These are phyloP conservation scores for Melanostigma gelatinosum DNA, from an alignment of 2,113 vertebrate species.

Conservation along the genomic window DNA sequence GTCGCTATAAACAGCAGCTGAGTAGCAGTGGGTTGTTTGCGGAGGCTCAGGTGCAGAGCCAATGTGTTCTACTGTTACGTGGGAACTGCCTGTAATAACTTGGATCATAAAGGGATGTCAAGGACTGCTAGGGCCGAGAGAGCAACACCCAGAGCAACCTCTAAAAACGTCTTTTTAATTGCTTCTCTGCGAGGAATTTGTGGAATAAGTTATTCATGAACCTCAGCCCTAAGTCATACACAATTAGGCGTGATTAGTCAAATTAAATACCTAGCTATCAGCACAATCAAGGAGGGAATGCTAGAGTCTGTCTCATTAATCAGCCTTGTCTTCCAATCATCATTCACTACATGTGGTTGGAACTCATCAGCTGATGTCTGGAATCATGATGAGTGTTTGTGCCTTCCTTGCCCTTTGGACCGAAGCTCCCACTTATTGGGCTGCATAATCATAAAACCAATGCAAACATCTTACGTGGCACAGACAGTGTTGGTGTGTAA, in stretches of 20 bases:
- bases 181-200: constrained; percentile 57
- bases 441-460: constrained; percentile 10
- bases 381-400: constrained; percentile 30
- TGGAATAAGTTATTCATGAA: constrained; percentile 72
- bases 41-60: constrained; percentile 57
- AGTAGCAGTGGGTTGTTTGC: constrained; percentile 45
- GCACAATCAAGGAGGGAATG: constrained; percentile 47
- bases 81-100: constrained; percentile 37
- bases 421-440: not conserved
- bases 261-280: constrained; percentile 65
- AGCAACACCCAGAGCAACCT: constrained; percentile 30
- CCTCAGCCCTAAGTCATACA: constrained; percentile 55
- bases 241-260: constrained; percentile 72
- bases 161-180: constrained; percentile 42
- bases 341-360: constrained; percentile 45
- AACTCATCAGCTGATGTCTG: constrained; percentile 35
- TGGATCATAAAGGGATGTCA: constrained; percentile 36
- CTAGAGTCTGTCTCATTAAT: constrained; percentile 60
- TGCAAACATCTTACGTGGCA: constrained; percentile 6
- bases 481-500: constrained; percentile 2
- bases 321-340: constrained; percentile 41
- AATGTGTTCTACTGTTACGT: constrained; percentile 14
- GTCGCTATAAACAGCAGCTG: constrained; percentile 43
- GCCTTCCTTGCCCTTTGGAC: constrained; percentile 45
- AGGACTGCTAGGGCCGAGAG: not conserved